Conservation (phyloP, 2,888 invertebrate genomes). For the Galeruca laticollis region DNA sequence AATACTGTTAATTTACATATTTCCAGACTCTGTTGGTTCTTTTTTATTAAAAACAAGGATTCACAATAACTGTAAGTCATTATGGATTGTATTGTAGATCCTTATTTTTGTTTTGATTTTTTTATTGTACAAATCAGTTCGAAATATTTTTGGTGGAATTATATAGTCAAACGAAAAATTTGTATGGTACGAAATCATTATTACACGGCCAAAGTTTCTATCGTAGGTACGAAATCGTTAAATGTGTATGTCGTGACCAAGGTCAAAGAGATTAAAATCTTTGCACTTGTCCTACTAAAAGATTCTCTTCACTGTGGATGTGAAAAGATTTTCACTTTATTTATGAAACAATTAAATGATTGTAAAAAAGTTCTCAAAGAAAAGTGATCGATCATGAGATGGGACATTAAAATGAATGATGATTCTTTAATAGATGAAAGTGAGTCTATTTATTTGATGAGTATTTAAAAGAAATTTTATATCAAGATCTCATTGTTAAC, state of each 20-base stretch:
- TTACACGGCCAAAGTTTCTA: too few species aligned
- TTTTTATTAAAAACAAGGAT: too few species aligned
- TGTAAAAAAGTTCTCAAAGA: slow-evolving; percentile 10
- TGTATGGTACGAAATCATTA: too few species aligned
- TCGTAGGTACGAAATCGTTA: background rate
- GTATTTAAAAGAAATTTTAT: background rate
- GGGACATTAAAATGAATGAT: background rate
- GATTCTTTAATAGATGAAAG: slow-evolving; percentile 10
- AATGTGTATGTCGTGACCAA: background rate
- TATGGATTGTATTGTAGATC: too few species aligned
- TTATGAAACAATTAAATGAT: background rate
- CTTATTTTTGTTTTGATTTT: background rate
- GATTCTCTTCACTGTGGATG: background rate
- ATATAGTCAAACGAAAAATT: background rate
- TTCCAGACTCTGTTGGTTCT: too few species aligned
- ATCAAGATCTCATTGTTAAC: background rate
- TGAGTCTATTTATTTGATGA: background rate
- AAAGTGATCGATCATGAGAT: background rate
- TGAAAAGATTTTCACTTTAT: slow-evolving; percentile 11
- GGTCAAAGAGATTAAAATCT: slow-evolving; percentile 3
- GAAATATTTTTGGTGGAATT: background rate
- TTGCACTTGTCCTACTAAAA: slow-evolving; percentile 8
- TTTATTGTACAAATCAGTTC: background rate
- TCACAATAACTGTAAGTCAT: too few species aligned
- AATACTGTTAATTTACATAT: too few species aligned